Evolutionary conservation across 2,888 invertebrate genomes (phyloP).

Genomic region (Chrysina gloriosa): DNA sequence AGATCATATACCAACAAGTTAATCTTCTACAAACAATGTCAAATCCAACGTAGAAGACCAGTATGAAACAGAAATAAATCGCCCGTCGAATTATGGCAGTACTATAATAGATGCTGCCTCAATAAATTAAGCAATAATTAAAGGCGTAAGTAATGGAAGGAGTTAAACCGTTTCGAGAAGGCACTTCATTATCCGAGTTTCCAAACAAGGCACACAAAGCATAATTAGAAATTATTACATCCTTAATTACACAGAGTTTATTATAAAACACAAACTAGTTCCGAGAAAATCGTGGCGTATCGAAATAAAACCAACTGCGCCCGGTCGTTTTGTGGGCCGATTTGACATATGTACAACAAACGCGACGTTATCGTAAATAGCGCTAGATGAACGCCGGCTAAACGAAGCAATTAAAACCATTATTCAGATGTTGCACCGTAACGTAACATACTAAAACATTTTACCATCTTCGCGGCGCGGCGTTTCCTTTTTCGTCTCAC

Average conservation of each 20-base stretch:
- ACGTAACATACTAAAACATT: neutral
- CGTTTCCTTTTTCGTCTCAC: neutral
- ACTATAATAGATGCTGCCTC: too few species aligned
- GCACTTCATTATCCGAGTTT: too few species aligned
- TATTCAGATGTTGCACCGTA: neutral
- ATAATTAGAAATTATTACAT: slow-evolving; percentile 14
- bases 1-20: too few species aligned
- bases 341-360: neutral
- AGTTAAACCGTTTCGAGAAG: too few species aligned
- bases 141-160: too few species aligned
- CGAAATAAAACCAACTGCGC: too few species aligned
- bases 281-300: neutral
- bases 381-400: neutral
- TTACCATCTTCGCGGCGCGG: neutral
- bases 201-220: slow-evolving; percentile 2
- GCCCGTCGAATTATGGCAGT: too few species aligned
- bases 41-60: too few species aligned
- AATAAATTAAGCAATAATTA: too few species aligned
- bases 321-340: neutral
- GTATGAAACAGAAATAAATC: too few species aligned
- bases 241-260: slow-evolving; percentile 5
- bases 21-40: too few species aligned
- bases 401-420: slow-evolving; percentile 12
- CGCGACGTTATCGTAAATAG: slow-evolving; percentile 6
- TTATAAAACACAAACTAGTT: neutral